Percentiles rank a stretch among this genome's conserved stretches.
Conservation (phyloP, 2,113 vertebrate species). For the Bothrops jararaca region DNA sequence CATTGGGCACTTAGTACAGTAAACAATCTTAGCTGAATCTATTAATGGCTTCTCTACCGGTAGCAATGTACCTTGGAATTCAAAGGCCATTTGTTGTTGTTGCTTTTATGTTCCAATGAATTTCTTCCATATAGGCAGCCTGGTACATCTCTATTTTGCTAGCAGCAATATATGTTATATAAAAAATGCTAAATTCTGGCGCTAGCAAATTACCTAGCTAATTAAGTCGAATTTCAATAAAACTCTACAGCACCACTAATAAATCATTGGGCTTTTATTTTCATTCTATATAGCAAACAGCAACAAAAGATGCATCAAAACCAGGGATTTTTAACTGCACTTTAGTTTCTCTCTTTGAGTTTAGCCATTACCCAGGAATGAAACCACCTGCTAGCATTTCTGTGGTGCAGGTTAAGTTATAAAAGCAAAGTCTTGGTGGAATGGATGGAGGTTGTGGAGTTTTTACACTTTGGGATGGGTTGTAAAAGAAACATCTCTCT, state of each 20-base stretch:
- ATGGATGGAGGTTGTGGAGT: background rate
- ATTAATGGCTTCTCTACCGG: constrained; percentile 9
- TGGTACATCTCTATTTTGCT: constrained; percentile 65
- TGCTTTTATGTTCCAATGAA: background rate
- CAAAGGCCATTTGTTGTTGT: background rate
- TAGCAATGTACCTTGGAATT: constrained; percentile 37
- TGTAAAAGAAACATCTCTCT: constrained; percentile 2
- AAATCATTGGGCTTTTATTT: constrained; percentile 62
- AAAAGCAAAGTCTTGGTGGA: background rate
- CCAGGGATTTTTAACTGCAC: constrained; percentile 40
- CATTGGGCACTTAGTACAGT: background rate
- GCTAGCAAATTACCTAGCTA: constrained; percentile 73
- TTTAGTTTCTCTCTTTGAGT: constrained; percentile 23
- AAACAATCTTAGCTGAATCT: background rate
- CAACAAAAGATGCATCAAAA: constrained; percentile 53
- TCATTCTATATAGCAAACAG: constrained; percentile 38
- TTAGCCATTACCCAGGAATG: constrained; percentile 32
- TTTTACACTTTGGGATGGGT: background rate
- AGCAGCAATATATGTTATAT: constrained; percentile 69
- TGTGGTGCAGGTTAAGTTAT: background rate
- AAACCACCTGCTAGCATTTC: background rate
- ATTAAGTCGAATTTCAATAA: constrained; percentile 76
- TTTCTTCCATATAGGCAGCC: constrained; percentile 41
- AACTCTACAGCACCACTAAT: constrained; percentile 66
- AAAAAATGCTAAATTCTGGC: constrained; percentile 72